Evolutionary conservation across 2,113 vertebrate genomes (phyloP), one percentile per base, ranked within the genome.

Genomic region (Dasypus novemcinctus): DNA sequence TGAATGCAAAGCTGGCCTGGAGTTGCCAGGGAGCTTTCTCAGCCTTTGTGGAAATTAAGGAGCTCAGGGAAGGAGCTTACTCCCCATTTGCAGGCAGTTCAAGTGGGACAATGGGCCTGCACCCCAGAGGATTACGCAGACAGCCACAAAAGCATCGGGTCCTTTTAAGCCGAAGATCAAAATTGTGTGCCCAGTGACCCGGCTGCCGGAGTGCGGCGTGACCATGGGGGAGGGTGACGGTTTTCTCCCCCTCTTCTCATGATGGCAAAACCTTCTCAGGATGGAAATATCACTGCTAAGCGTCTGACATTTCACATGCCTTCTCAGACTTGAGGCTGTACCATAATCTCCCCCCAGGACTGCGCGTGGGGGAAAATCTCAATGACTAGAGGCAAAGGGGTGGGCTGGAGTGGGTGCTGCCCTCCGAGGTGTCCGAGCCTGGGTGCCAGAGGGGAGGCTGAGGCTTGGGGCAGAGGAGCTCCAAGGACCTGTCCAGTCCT

Each of bases 21-120:
- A 92, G 91, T 97, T 97, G 94, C 95, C 93, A 97, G 95, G 96
- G 97, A 97, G 93, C 75, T 95, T 69, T 20, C 93, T 87, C 82
- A 96, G 96, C 57, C 93, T 75, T 59, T 75, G 66, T 8, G 18
- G 96, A 97, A 97, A 97, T 94, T 79, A 96, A 97, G 95, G 69
- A 94, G 96, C 91, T 97, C 94, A 75, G 52, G 82, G 97, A 93
- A 97, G 97, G 95, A 69, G 95, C 97, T 98, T 98, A 95, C 96
- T 97, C 95, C 52, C 46, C 74, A 87, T 97, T 97, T 98, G 94
- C 85, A 93, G 78, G 14, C 94, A 94, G 74, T 94, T 97, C 96
- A 97, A 98, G 95, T 49, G 92, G 93, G 96, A 98, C 96, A 98
- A 98, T 95, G 79, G 66, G 85, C 94, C 96, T 97, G 92, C 96